A percentile compares a stretch with the other conserved stretches of the same genome.
Conservation (phyloP, 2,113 vertebrate genomes). For the Myrmecophaga tridactyla region DNA sequence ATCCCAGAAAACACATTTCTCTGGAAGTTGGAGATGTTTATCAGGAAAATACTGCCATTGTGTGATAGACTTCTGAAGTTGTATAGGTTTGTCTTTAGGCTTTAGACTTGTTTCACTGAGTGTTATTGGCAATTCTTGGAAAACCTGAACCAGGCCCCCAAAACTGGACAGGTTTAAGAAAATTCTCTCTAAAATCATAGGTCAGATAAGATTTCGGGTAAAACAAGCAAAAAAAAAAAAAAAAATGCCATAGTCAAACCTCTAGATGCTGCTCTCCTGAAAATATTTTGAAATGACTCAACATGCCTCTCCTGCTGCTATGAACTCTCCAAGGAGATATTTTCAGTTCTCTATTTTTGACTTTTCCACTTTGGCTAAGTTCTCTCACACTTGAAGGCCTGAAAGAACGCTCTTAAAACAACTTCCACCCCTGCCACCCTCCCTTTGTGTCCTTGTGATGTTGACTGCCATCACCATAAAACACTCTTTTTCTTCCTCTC, state of each 20-base stretch:
- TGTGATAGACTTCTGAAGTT: not conserved
- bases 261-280: not conserved
- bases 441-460: not conserved
- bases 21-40: not conserved
- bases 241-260: not conserved
- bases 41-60: not conserved
- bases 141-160: not conserved
- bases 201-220: not conserved
- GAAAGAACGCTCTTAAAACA: not conserved
- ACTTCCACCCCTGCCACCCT: not conserved
- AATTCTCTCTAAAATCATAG: not conserved
- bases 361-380: not conserved
- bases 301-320: not conserved
- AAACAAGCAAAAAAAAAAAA: not conserved
- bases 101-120: not conserved
- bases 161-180: not conserved
- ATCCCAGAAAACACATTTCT: not conserved
- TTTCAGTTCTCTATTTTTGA: not conserved
- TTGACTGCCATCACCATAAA: not conserved
- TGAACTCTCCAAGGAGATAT: not conserved
- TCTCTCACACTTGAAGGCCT: not conserved
- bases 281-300: not conserved
- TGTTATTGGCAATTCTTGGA: not conserved
- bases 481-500: slow-evolving; percentile 25
- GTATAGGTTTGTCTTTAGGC: not conserved